These are phyloP conservation scores for Trilocha varians DNA, from an alignment of 2,888 invertebrate genomes.

Conservation along the genomic window DNA sequence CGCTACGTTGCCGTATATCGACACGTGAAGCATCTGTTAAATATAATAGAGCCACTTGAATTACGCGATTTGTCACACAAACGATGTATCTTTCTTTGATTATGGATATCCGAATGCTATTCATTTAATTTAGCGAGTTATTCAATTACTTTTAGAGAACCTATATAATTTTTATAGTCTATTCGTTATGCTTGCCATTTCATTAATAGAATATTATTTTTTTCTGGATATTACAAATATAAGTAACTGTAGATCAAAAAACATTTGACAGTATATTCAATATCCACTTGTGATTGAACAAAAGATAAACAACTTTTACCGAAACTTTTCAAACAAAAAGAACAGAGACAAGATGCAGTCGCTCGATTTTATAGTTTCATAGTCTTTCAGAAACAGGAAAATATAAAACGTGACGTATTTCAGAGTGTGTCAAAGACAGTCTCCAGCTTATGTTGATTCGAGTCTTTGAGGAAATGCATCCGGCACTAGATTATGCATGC, in stretches of 20 bases:
- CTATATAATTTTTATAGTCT: too few relatives aligned
- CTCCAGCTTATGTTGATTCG: conserved; percentile 42
- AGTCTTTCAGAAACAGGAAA: conserved; percentile 27
- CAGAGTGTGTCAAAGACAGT: conserved; percentile 40
- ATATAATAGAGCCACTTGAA: neutral
- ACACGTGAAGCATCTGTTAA: conserved; percentile 55
- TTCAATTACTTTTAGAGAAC: too few relatives aligned
- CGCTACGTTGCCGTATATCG: conserved; percentile 58
- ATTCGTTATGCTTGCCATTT: too few relatives aligned
- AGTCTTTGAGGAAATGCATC: conserved; percentile 47
- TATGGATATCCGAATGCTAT: neutral
- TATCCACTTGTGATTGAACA: too few relatives aligned
- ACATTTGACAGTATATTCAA: too few relatives aligned
- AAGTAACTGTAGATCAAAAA: too few relatives aligned
- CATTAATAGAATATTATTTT: too few relatives aligned
- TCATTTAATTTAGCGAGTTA: too few relatives aligned
- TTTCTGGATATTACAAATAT: too few relatives aligned
- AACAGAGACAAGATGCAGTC: conserved; percentile 18
- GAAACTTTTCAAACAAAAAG: conserved; percentile 20
- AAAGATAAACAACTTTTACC: too few relatives aligned
- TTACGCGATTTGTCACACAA: neutral
- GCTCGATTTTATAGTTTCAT: conserved; percentile 34
- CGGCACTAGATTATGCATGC: conserved; percentile 37
- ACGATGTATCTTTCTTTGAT: neutral
- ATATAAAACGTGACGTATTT: conserved; percentile 45